Evolutionary conservation across 2,888 invertebrate species (phyloP).

Genomic region (Drosophila paramelanica): DNA sequence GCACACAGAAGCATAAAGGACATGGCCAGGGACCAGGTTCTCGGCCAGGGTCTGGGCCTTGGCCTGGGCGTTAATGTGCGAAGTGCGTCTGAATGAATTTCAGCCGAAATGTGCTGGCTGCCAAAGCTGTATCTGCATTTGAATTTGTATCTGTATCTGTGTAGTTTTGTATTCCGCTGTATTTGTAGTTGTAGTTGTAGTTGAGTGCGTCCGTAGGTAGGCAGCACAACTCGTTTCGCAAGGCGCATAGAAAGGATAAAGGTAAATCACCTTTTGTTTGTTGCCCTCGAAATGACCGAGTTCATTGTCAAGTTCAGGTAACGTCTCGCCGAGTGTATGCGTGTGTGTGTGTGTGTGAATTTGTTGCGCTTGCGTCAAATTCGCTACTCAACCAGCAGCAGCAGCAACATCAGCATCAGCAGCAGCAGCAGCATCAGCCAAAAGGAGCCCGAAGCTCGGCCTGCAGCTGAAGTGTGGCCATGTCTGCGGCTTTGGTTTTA

Average conservation of each 20-base stretch:
- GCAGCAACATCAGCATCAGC: background rate
- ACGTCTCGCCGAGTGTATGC: constrained; percentile 40
- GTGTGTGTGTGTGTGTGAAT: constrained; percentile 37
- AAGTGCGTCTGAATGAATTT: constrained; percentile 79
- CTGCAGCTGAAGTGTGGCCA: constrained; percentile 68
- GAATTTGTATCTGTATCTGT: constrained; percentile 38
- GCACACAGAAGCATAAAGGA: constrained; percentile 44
- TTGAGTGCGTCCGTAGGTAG: constrained; percentile 38
- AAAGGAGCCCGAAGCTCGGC: constrained; percentile 28
- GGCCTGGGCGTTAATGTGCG: constrained; percentile 75
- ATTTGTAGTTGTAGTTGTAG: constrained; percentile 12
- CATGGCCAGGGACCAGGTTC: constrained; percentile 32
- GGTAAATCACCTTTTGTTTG: constrained; percentile 79
- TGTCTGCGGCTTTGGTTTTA: constrained; percentile 60
- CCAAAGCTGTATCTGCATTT: constrained; percentile 29
- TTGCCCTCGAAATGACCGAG: constrained; percentile 76
- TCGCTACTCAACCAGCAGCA: constrained; percentile 51
- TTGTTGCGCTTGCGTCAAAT: constrained; percentile 76
- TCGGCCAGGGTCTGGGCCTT: constrained; percentile 2
- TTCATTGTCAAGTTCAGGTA: constrained; percentile 79
- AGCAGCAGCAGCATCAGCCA: background rate
- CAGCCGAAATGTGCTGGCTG: constrained; percentile 58
- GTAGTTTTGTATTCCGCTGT: constrained; percentile 41
- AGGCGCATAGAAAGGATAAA: constrained; percentile 61
- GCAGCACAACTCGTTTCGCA: constrained; percentile 44